These are phyloP conservation scores for Xanthorhoe spadicearia DNA, from an alignment of 2,888 invertebrate genomes.

Conservation along the genomic window DNA sequence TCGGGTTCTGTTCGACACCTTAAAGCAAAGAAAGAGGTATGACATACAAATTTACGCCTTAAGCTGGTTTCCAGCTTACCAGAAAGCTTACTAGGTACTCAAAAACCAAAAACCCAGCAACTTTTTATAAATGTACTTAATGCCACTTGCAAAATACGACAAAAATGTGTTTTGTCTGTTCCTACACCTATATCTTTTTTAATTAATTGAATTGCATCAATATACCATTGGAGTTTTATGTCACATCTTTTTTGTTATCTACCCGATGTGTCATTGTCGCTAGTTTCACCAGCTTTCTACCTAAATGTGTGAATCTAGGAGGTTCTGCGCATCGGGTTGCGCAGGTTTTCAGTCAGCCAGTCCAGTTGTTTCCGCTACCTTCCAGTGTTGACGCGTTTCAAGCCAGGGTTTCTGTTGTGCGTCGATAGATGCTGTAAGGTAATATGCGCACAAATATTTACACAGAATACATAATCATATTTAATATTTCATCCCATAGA, in stretches of 20 bases:
- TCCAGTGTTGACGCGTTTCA: constrained; percentile 52
- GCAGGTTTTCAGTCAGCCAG: constrained; percentile 51
- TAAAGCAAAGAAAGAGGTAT: constrained; percentile 5
- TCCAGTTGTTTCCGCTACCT: constrained; percentile 68
- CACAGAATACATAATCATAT: neutral
- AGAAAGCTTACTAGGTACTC: neutral
- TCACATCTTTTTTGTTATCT: neutral
- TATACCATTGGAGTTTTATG: too few relatives aligned
- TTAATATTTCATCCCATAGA: neutral
- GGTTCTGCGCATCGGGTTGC: constrained; percentile 61
- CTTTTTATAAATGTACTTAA: too few relatives aligned
- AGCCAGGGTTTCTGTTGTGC: constrained; percentile 65
- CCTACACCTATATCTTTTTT: too few relatives aligned
- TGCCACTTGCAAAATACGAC: too few relatives aligned
- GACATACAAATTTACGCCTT: neutral
- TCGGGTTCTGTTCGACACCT: constrained; percentile 5
- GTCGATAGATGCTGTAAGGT: constrained; percentile 77
- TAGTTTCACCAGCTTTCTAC: constrained; percentile 13
- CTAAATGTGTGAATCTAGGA: constrained; percentile 1
- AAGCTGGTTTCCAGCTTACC: neutral
- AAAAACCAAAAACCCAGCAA: too few relatives aligned
- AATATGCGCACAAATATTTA: constrained; percentile 45
- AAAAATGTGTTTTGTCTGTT: too few relatives aligned
- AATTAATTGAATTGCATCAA: too few relatives aligned
- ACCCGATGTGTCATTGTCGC: neutral